These are phyloP conservation scores for Melanotaenia duboulayi DNA, from an alignment of 2,113 vertebrate genomes.

Conservation along the genomic window DNA sequence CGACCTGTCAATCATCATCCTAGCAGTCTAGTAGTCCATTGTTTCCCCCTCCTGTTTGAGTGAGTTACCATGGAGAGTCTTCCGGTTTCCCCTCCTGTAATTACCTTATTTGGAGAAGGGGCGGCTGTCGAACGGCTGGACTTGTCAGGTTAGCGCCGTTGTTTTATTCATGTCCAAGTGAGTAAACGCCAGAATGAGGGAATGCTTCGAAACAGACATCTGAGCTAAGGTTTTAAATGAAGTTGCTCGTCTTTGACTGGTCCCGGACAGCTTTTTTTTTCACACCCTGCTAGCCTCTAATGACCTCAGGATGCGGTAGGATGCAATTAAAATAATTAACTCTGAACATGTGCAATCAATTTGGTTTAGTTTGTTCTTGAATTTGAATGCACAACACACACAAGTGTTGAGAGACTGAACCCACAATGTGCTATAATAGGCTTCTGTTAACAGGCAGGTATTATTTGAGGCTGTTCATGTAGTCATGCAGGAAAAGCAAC, in stretches of 20 bases:
- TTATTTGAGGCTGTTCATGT: not conserved
- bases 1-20: conserved; percentile 67
- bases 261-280: conserved; percentile 18
- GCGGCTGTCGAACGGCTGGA: conserved; percentile 27
- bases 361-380: conserved; percentile 6
- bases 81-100: conserved; percentile 51
- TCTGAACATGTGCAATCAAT: conserved; percentile 2
- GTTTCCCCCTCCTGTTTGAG: conserved; percentile 62
- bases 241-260: conserved; percentile 26
- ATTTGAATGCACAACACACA: conserved; percentile 4
- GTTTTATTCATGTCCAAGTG: conserved; percentile 14
- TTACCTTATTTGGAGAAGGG: conserved; percentile 60
- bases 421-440: not conserved
- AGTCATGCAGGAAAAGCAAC: not conserved
- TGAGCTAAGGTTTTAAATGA: conserved; percentile 17
- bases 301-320: conserved; percentile 18
- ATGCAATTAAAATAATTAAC: conserved; percentile 39
- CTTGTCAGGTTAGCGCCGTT: conserved; percentile 16
- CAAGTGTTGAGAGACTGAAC: not conserved
- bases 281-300: conserved; percentile 19
- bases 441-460: not conserved
- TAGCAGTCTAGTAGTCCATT: conserved; percentile 43
- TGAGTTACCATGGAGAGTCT: conserved; percentile 69
- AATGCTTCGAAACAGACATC: conserved; percentile 15
- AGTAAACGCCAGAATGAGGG: conserved; percentile 9